Conservation (phyloP, 64 coral and sea anemone genomes). For the Astreopora myriophthalma region DNA sequence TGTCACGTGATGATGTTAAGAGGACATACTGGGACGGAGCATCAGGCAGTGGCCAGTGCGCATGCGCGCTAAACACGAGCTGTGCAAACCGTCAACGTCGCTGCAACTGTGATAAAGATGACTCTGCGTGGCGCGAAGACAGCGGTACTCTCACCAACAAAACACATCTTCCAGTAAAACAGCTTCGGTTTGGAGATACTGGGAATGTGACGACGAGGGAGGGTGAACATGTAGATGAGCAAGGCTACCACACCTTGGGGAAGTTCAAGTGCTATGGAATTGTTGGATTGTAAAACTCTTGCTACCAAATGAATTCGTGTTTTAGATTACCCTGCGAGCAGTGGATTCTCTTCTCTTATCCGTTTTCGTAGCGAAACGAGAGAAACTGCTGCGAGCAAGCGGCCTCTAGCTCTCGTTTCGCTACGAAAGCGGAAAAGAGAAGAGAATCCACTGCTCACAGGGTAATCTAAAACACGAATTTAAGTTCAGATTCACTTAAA, state of each 20-base stretch:
- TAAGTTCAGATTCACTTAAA: too few species aligned
- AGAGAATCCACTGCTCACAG: too few species aligned
- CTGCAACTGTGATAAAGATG: constrained; percentile 3
- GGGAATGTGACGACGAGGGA: not conserved
- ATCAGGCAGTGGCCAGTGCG: not conserved
- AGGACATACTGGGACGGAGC: constrained; percentile 17
- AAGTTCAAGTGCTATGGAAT: constrained; percentile 16
- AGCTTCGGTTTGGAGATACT: constrained; percentile 17
- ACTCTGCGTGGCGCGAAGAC: not conserved
- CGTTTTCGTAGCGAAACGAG: too few species aligned
- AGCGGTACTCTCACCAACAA: constrained; percentile 9
- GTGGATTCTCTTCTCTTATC: too few species aligned
- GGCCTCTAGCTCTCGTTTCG: too few species aligned
- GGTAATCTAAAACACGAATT: too few species aligned
- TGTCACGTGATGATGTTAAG: not conserved
- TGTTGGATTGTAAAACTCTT: too few species aligned
- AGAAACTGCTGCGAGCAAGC: too few species aligned
- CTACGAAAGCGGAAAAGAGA: too few species aligned
- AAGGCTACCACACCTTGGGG: not conserved
- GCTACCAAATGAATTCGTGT: too few species aligned
- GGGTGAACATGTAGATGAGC: not conserved
- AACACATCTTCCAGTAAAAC: not conserved
- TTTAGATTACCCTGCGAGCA: too few species aligned
- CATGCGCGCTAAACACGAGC: not conserved
- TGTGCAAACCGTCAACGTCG: not conserved